phyloP scores from a whole-genome alignment of 53 echinoderm and acorn worm species.

The Echinometra lucunter region DNA sequence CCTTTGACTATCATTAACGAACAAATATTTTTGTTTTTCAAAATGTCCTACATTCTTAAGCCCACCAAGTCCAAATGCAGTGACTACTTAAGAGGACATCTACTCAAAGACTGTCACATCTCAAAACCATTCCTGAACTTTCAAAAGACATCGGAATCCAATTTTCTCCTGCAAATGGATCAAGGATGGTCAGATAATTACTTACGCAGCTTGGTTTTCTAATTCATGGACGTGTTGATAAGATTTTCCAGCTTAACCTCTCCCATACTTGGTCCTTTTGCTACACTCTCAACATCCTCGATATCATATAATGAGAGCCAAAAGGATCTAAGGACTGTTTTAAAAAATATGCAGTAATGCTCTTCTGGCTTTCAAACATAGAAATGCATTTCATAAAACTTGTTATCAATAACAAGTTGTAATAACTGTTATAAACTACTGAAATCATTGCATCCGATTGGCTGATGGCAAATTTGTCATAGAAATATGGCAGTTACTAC shows the following conservation, averaged over 20 bases:
- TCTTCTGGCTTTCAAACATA: background rate
- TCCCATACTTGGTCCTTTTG: background rate
- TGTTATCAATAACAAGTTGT: background rate
- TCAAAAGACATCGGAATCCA: too few relatives aligned
- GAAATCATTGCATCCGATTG: too few relatives aligned
- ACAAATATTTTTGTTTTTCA: background rate
- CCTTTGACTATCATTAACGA: background rate
- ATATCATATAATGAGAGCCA: too few relatives aligned
- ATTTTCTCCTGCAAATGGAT: constrained; percentile 20
- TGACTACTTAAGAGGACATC: background rate
- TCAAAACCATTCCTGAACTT: too few relatives aligned
- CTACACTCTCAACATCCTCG: background rate
- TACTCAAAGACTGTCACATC: background rate
- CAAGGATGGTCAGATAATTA: background rate
- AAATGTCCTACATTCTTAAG: background rate
- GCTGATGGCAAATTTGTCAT: too few relatives aligned
- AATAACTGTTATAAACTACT: too few relatives aligned
- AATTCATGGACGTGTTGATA: background rate
- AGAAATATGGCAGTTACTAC: too few relatives aligned
- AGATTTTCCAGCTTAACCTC: background rate
- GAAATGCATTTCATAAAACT: background rate
- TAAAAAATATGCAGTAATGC: background rate
- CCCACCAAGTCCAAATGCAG: background rate
- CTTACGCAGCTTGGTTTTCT: background rate
- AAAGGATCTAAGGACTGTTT: background rate